Evolutionary conservation across 2,888 invertebrate genomes (phyloP).

Genomic region (Homarus gammarus): DNA sequence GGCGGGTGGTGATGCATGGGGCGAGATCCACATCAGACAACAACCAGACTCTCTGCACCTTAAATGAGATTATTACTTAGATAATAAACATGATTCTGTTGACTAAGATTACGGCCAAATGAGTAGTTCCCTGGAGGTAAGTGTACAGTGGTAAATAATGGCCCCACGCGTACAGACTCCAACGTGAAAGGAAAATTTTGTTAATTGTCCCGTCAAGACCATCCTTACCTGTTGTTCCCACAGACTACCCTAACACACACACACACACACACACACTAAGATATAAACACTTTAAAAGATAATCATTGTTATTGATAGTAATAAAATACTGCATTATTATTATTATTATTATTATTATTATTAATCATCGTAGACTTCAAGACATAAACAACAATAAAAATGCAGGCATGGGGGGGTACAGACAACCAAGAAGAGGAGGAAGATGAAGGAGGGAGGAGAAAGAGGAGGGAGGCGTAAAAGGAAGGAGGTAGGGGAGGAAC

Average conservation of each 20-base stretch:
- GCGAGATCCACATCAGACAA: background rate
- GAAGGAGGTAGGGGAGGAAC: background rate
- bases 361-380: no score
- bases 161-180: background rate
- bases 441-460: background rate
- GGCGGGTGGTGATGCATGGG: slow-evolving; percentile 29
- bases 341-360: no score
- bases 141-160: slow-evolving; percentile 44
- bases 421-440: background rate
- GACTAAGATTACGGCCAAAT: slow-evolving; percentile 42
- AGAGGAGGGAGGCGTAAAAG: background rate
- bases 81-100: slow-evolving; percentile 32
- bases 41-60: background rate
- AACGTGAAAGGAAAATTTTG: background rate
- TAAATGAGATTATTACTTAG: slow-evolving; percentile 38
- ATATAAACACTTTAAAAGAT: no score
- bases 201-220: background rate
- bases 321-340: no score
- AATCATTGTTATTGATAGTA: no score
- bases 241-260: no score
- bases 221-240: background rate
- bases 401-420: background rate
- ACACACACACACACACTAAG: no score
- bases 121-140: slow-evolving; percentile 28
- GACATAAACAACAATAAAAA: no score